Base-by-base conservation (phyloP, 2,888 invertebrate species). In the Flexamia atlantica region DNA sequence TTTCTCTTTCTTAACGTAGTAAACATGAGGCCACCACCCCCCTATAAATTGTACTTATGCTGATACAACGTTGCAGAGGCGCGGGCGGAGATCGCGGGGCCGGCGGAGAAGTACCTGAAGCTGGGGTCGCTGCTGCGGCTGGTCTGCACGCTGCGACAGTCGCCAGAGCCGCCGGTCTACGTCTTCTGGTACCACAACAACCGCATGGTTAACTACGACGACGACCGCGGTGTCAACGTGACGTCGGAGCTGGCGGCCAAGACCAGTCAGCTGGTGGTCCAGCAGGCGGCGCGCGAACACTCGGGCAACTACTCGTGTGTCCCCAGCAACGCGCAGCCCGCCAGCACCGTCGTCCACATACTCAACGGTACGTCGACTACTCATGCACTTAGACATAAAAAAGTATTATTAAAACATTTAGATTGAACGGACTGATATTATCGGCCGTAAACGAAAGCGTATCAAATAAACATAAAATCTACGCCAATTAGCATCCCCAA, bases 121-220 rank as follows among this genome's bases (percentile, higher is more conserved):
- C 96, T 96, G 17, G 97, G 97, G 53, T 97, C 97, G 72, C 95
- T 95, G 72, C 91, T 97, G 84, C 92, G 95, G 82, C 92, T 97
- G 80, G 95, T 96, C 87, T 97, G 97, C 88, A 94, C 94, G 80
- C 95, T 97, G 36, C 93, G 95, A 57, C 96, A 96, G 89, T 96
- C 96, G 82, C 97, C 97, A 0, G 96, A 97, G 89, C 94, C 94
- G 42, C 96, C 97, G 7, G 94, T 95, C 80, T 97, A 95, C 90
- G 94, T 97, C 81, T 96, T 96, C 90, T 96, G 96, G 96, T 90
- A 90, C 87, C 88, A 90, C 86, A 97, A 97, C 91, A 95, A 95
- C 89, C 94, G 96, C 87, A 97, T 97, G 97, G 97, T 97, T 90
- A 97, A 97, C 92, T 97, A 96, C 90, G 97, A 97, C 91, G 93